A percentile compares a stretch with the other conserved stretches of the same genome.
phyloP scores from a whole-genome alignment of 2,888 invertebrate genomes.

The Atherix ibis region DNA sequence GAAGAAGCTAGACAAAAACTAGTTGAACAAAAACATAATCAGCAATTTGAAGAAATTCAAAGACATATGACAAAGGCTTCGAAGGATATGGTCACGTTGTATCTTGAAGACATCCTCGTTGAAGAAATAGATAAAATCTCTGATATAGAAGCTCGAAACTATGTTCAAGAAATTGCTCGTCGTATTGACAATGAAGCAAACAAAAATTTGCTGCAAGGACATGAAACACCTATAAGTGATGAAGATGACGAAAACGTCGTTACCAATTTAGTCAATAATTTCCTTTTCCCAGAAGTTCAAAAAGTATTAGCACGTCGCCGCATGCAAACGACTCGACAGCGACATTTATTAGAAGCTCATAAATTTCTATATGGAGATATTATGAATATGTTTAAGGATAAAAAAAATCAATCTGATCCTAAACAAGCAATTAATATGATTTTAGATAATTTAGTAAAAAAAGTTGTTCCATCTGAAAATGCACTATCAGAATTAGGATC shows the following conservation, averaged over 20 bases:
- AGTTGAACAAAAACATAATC: conserved; percentile 51
- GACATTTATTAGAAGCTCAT: conserved; percentile 30
- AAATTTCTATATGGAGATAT: conserved; percentile 25
- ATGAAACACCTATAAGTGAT: conserved; percentile 13
- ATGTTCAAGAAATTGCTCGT: conserved; percentile 38
- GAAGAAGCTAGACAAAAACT: conserved; percentile 66
- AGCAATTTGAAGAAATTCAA: conserved; percentile 68
- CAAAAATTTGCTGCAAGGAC: conserved; percentile 21
- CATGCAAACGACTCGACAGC: conserved; percentile 26
- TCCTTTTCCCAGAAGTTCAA: conserved; percentile 31
- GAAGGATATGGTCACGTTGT: conserved; percentile 43
- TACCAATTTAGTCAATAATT: conserved; percentile 23
- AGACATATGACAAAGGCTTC: conserved; percentile 37
- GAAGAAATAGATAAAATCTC: conserved; percentile 43
- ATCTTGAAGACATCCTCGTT: conserved; percentile 44
- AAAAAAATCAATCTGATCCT: not conserved
- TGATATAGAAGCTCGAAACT: conserved; percentile 36
- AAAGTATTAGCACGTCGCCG: conserved; percentile 29
- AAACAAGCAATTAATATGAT: not conserved
- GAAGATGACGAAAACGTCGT: conserved; percentile 20
- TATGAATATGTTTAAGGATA: conserved; percentile 13
- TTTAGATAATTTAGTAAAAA: conserved; percentile 2
- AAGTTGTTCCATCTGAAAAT: conserved; percentile 5
- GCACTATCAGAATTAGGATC: conserved; percentile 5
- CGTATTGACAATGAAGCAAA: conserved; percentile 40